phyloP scores from a whole-genome alignment of 37 sponge, comb jelly and placozoan species.

The Petrosia ficiformis region DNA sequence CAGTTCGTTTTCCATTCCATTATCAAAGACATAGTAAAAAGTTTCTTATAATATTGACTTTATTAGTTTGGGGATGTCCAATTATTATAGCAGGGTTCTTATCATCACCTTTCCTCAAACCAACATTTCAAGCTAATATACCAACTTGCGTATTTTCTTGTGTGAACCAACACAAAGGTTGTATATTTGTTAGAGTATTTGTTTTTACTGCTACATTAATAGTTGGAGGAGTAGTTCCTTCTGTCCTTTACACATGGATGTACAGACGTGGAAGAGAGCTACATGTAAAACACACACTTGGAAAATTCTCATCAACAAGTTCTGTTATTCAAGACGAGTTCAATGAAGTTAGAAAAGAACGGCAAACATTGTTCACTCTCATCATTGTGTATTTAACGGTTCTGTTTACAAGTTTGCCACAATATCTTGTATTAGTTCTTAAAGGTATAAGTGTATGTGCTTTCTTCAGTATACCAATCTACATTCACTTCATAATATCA shows the following conservation, averaged over 20 bases:
- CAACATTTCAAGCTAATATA: too few species aligned
- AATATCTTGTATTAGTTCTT: neutral
- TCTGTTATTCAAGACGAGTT: too few species aligned
- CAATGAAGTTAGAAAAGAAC: neutral
- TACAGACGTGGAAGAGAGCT: too few species aligned
- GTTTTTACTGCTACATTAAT: too few species aligned
- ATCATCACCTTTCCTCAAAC: too few species aligned
- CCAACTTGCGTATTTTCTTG: neutral
- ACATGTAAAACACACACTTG: neutral
- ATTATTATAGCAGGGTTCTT: too few species aligned
- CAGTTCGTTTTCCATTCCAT: neutral
- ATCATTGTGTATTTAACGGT: conserved; percentile 15
- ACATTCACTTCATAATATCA: conserved; percentile 1
- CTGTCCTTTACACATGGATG: too few species aligned
- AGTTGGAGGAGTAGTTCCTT: neutral
- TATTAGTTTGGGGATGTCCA: too few species aligned
- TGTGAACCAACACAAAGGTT: too few species aligned
- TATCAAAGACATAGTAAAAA: too few species aligned
- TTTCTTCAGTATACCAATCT: conserved; percentile 17
- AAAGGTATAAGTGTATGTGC: neutral
- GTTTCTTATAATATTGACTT: too few species aligned
- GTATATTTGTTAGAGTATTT: neutral
- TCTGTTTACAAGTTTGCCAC: conserved; percentile 13
- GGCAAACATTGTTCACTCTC: conserved; percentile 16
- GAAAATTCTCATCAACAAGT: neutral